Evolutionary conservation across 2,797 vertebrate genomes (phyloP).

Genomic region (Choloepus didactylus): DNA sequence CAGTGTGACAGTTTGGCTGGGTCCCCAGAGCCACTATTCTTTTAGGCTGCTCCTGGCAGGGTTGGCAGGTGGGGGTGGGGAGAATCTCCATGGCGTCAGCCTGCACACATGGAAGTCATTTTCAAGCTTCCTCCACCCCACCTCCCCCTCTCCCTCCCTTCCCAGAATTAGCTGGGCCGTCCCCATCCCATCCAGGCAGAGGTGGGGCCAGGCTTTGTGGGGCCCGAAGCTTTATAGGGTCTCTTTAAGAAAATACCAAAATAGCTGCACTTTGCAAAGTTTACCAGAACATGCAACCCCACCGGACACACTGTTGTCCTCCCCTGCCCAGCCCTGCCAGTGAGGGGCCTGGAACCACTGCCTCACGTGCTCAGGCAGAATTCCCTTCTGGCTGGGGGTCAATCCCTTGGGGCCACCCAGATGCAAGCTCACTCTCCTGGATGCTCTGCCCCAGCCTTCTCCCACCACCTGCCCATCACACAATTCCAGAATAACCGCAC

Average conservation of each 20-base stretch:
- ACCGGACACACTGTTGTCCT: not conserved
- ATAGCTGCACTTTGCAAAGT: not conserved
- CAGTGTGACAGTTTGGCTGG: not conserved
- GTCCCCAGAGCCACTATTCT: not conserved
- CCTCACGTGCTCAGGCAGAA: not conserved
- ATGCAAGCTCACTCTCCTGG: not conserved
- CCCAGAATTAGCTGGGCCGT: not conserved
- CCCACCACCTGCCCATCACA: not conserved
- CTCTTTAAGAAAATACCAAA: not conserved
- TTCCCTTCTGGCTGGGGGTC: not conserved
- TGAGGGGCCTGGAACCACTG: not conserved
- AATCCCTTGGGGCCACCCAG: not conserved
- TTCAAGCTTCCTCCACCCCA: not conserved
- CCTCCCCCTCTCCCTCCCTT: not conserved
- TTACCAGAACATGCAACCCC: not conserved
- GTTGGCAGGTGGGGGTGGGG: not conserved
- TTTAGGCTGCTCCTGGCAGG: not conserved
- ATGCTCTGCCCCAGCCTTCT: not conserved
- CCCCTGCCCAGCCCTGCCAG: not conserved
- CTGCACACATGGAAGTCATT: conserved; percentile 79
- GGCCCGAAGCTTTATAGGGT: not conserved
- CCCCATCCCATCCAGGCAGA: not conserved
- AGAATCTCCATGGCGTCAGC: not conserved
- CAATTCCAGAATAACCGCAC: not conserved
- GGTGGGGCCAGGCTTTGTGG: not conserved